Percentiles rank a stretch among this genome's conserved stretches.
These are phyloP conservation scores for Anodontia alba DNA, from an alignment of 2,888 invertebrate species.

Conservation along the genomic window DNA sequence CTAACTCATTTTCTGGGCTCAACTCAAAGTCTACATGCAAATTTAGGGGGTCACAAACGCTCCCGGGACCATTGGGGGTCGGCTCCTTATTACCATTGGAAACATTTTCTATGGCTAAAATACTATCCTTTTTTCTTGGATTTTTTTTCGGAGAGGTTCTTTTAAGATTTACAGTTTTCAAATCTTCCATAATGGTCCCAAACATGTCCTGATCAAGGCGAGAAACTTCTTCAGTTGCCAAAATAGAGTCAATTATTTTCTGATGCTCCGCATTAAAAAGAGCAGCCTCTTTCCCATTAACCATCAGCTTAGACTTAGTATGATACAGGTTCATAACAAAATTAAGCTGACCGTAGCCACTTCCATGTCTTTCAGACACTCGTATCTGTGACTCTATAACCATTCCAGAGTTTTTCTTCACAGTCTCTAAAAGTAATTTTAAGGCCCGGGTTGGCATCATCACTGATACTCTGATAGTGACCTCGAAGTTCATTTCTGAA, in stretches of 20 bases:
- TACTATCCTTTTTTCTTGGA: background rate
- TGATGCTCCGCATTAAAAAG: background rate
- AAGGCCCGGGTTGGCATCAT: background rate
- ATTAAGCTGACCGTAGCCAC: background rate
- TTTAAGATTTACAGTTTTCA: background rate
- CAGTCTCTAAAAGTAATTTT: background rate
- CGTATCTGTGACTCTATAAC: background rate
- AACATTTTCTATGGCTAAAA: background rate
- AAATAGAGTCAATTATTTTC: background rate
- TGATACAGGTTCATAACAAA: background rate
- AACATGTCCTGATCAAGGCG: background rate
- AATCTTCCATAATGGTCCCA: background rate
- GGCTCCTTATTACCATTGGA: background rate
- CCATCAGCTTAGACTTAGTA: constrained; percentile 1
- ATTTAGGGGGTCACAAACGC: background rate
- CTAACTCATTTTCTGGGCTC: background rate
- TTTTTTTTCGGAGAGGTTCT: background rate
- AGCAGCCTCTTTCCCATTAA: background rate
- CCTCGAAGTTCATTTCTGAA: background rate
- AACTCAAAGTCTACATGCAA: background rate
- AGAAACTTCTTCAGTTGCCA: background rate
- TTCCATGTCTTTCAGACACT: background rate
- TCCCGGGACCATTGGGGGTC: background rate
- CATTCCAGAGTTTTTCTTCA: background rate
- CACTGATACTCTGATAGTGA: background rate